phyloP scores from a whole-genome alignment of 2,797 vertebrate genomes.

The Crenuchus spilurus region DNA sequence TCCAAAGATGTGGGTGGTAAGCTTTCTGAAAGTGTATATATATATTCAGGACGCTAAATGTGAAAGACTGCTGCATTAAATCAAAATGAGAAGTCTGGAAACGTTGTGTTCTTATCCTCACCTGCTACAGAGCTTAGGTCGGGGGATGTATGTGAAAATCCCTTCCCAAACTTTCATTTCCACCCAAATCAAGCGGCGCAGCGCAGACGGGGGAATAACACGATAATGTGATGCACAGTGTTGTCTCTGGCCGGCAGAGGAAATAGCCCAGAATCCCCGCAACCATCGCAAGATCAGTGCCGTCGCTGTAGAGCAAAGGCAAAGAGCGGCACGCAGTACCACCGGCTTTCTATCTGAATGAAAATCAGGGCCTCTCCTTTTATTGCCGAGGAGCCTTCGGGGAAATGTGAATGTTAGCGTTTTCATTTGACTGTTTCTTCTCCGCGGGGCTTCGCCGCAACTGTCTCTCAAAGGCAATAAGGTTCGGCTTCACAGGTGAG shows the following conservation, averaged over 20 bases:
- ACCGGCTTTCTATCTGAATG: conserved; percentile 64
- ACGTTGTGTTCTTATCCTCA: conserved; percentile 41
- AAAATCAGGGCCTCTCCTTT: conserved; percentile 65
- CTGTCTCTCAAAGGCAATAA: conserved; percentile 48
- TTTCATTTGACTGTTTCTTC: conserved; percentile 56
- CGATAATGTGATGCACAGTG: conserved; percentile 66
- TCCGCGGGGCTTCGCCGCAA: conserved; percentile 7
- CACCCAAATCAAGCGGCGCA: conserved; percentile 59
- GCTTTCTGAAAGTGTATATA: neutral
- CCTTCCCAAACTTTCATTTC: conserved; percentile 65
- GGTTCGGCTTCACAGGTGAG: conserved; percentile 44
- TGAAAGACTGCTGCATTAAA: conserved; percentile 2
- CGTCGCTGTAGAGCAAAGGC: conserved; percentile 28
- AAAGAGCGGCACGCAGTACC: conserved; percentile 35
- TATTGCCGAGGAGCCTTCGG: conserved; percentile 61
- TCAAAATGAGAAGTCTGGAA: conserved; percentile 24
- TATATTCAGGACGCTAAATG: conserved; percentile 3
- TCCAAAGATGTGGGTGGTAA: conserved; percentile 23
- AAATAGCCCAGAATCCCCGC: conserved; percentile 63
- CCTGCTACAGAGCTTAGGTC: conserved; percentile 29
- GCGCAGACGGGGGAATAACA: conserved; percentile 58
- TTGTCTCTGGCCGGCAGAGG: conserved; percentile 62
- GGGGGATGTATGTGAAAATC: conserved; percentile 60
- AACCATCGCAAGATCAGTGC: conserved; percentile 64
- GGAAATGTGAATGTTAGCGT: conserved; percentile 64